Base-by-base conservation (phyloP, 2,113 vertebrate genomes). In the Oncorhynchus mykiss region DNA sequence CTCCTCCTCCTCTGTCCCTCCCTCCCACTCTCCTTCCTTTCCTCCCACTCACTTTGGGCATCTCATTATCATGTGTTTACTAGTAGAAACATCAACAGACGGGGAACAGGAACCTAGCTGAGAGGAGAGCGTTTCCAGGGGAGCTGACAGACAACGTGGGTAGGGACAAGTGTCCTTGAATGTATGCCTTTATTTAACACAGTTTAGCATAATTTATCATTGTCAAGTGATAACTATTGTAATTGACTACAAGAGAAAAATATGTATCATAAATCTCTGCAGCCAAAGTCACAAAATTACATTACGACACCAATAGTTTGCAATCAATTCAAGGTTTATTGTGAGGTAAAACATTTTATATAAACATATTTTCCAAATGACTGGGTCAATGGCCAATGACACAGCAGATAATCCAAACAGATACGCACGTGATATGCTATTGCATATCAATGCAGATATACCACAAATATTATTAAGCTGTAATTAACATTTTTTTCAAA, bases 41-140 rank as follows among this genome's bases (percentile, higher is more conserved):
- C 75, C 79, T 85, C 79, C 86, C 82, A 78, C 84, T 80, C 74
- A 78, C 84, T 84, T 79, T 79, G 82, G 77, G 82, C 87, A 89
- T 91, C 86, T 87, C 86, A 88, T 87, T 76, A 85, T 87, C 88
- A 45, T 85, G 79, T 91, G 85, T 89, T 89, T 83, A 88, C 84
- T 84, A 73, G 78, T 74, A 75, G 77, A 78, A 85, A 81, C 82
- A 72, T 87, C 82, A 86, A 86, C 81, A 80, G 87, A 86, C 80
- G 80, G 77, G 81, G 83, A 70, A 69, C 73, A 71, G 78, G 82
- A 85, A 76, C 65, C 39, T 73, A 90, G 84, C 85, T 83, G 77
- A 76, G 82, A 81, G 78, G 86, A 74, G 83, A 83, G 67, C 79
- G 87, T 81, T 83, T 82, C 78, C 80, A 75, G 64, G 69, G 78